Evolutionary conservation across 2,888 invertebrate genomes (phyloP).

Genomic region (Apoda limacodes): DNA sequence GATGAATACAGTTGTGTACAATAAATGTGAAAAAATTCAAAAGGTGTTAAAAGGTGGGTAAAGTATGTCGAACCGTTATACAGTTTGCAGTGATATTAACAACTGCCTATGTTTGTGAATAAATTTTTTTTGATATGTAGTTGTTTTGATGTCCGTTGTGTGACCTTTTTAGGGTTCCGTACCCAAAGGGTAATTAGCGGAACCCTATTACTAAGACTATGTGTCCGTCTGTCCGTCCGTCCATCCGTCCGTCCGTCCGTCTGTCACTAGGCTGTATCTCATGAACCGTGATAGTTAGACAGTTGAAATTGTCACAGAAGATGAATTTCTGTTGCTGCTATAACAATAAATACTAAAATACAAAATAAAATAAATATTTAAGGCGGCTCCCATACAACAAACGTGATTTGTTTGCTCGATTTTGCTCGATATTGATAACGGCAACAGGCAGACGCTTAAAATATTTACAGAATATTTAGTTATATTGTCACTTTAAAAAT

Average conservation of each 20-base stretch:
- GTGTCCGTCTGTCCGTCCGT: not conserved
- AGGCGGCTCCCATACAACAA: not conserved
- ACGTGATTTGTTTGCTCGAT: not conserved
- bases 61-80: too few relatives aligned
- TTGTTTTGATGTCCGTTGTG: too few relatives aligned
- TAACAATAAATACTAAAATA: not conserved
- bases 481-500: not conserved
- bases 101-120: too few relatives aligned
- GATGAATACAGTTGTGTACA: too few relatives aligned
- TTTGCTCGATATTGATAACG: not conserved
- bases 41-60: too few relatives aligned
- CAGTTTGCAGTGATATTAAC: too few relatives aligned
- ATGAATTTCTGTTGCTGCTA: slow-evolving; percentile 7
- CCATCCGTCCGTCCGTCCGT: not conserved
- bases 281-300: slow-evolving; percentile 4
- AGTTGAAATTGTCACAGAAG: slow-evolving; percentile 8
- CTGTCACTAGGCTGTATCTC: slow-evolving; percentile 1
- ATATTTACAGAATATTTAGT: not conserved
- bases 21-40: too few relatives aligned
- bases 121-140: too few relatives aligned
- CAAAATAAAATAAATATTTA: not conserved
- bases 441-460: not conserved
- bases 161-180: not conserved
- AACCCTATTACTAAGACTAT: not conserved
- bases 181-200: not conserved